Conservation (phyloP, 2,888 invertebrate genomes). For the Dendrolimus houi region DNA sequence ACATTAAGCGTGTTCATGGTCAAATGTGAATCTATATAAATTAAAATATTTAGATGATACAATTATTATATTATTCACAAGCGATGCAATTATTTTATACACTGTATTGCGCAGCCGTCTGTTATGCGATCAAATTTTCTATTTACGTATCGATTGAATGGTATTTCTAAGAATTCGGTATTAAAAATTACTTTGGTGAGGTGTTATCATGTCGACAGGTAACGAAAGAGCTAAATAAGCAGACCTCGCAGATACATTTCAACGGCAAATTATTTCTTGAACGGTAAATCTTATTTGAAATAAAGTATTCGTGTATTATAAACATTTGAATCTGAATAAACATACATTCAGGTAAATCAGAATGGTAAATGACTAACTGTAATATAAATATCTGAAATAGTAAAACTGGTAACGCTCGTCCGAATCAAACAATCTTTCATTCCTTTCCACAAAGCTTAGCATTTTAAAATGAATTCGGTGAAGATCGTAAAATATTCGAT, state of each 20-base stretch:
- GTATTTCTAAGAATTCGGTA: slow-evolving; percentile 18
- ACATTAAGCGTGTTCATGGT: no score
- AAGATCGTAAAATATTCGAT: slow-evolving; percentile 74
- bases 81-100: neutral
- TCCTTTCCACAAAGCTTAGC: slow-evolving; percentile 61
- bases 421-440: slow-evolving; percentile 67
- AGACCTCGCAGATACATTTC: slow-evolving; percentile 53
- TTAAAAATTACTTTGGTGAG: slow-evolving; percentile 22
- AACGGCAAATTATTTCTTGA: slow-evolving; percentile 55
- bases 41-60: no score
- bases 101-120: slow-evolving; percentile 28
- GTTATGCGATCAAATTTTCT: neutral
- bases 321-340: slow-evolving; percentile 66
- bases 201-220: slow-evolving; percentile 22
- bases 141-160: neutral
- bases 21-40: no score
- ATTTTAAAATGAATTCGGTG: slow-evolving; percentile 70
- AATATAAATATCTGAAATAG: slow-evolving; percentile 71
- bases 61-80: neutral
- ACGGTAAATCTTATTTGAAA: slow-evolving; percentile 66
- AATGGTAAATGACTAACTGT: slow-evolving; percentile 72
- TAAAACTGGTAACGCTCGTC: slow-evolving; percentile 50
- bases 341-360: slow-evolving; percentile 70
- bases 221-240: slow-evolving; percentile 37
- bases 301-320: slow-evolving; percentile 67